phyloP scores from a whole-genome alignment of 2,113 vertebrate genomes.

The Struthidea cinerea region DNA sequence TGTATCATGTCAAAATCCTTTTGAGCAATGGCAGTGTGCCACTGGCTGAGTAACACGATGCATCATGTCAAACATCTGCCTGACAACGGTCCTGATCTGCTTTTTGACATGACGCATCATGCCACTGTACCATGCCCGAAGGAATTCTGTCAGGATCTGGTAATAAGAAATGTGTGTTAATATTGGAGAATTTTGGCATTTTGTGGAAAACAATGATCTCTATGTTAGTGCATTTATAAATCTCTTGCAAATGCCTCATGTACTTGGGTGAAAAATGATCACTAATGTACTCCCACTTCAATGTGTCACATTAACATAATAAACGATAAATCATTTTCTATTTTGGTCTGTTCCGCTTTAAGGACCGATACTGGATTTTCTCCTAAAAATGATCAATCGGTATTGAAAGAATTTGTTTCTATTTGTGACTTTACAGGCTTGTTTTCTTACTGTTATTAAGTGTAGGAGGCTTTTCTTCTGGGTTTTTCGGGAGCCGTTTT shows the following conservation, averaged over 20 bases:
- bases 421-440: neutral
- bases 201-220: neutral
- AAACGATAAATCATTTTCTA: neutral
- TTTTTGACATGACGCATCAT: neutral
- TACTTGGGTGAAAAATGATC: neutral
- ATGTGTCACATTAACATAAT: neutral
- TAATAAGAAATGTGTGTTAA: neutral
- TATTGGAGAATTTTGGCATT: neutral
- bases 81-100: neutral
- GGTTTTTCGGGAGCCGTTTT: rapidly evolving
- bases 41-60: neutral
- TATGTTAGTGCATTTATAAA: neutral
- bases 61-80: slow-evolving; percentile 12
- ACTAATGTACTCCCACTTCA: neutral
- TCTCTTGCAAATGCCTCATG: neutral
- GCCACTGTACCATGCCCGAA: neutral
- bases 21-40: neutral
- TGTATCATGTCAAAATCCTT: neutral
- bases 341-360: neutral
- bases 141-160: neutral
- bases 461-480: neutral
- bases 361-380: neutral
- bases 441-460: neutral
- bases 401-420: neutral
- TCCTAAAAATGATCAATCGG: neutral